phyloP scores from a whole-genome alignment of 2,888 invertebrate species.

The Cheilosia soror region DNA sequence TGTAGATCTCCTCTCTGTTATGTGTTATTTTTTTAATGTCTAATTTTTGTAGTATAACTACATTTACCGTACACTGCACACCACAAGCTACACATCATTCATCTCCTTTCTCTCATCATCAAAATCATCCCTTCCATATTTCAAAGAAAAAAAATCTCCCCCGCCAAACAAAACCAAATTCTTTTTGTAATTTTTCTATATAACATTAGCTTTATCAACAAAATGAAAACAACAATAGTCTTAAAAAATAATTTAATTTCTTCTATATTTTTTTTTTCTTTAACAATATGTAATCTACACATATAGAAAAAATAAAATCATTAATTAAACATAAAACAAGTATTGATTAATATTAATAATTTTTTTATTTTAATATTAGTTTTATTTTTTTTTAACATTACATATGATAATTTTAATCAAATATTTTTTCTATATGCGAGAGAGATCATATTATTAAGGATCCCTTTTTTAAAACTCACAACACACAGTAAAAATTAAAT shows the following conservation, averaged over 20 bases:
- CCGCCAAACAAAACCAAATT: slow-evolving; percentile 69
- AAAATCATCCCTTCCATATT: slow-evolving; percentile 35
- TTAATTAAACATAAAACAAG: slow-evolving; percentile 63
- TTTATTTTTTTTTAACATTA: slow-evolving; percentile 55
- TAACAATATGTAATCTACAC: slow-evolving; percentile 71
- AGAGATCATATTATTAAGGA: slow-evolving; percentile 73
- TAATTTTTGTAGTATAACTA: slow-evolving; percentile 52
- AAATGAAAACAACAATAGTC: slow-evolving; percentile 56
- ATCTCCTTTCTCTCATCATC: slow-evolving; percentile 13
- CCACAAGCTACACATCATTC: slow-evolving; percentile 26
- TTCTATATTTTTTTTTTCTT: slow-evolving; percentile 38
- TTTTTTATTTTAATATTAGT: slow-evolving; percentile 41
- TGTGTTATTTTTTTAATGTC: slow-evolving; percentile 70
- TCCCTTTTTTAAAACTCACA: slow-evolving; percentile 58
- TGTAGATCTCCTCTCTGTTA: slow-evolving; percentile 71
- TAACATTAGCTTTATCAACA: slow-evolving; percentile 71
- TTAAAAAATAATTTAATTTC: slow-evolving; percentile 44
- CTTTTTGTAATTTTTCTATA: slow-evolving; percentile 76
- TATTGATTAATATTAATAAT: slow-evolving; percentile 66
- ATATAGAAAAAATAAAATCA: slow-evolving; percentile 73
- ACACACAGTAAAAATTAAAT: slow-evolving; percentile 75
- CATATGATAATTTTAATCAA: slow-evolving; percentile 65
- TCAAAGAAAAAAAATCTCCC: slow-evolving; percentile 55
- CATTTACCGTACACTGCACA: slow-evolving; percentile 31
- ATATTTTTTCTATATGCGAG: slow-evolving; percentile 72